phyloP scores from a whole-genome alignment of 2,888 invertebrate genomes.

The Drosophila maculinotata region DNA sequence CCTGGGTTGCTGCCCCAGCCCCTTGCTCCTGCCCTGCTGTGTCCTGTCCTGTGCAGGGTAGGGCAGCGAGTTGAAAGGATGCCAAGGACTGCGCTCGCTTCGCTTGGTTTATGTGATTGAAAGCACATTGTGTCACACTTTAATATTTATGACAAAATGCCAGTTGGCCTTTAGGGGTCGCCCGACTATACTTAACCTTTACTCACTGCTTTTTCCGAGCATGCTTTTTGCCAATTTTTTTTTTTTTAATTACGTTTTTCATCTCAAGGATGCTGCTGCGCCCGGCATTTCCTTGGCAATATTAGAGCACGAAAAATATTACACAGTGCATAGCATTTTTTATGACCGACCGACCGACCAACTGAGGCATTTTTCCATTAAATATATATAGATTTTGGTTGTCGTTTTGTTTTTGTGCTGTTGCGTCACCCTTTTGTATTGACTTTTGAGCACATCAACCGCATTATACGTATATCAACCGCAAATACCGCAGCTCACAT shows the following conservation, averaged over 20 bases:
- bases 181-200: constrained; percentile 36
- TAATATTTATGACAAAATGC: constrained; percentile 81
- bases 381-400: no score
- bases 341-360: constrained; percentile 55
- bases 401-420: constrained; percentile 5
- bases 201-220: constrained; percentile 21
- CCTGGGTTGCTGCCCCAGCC: neutral
- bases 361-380: constrained; percentile 70
- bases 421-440: constrained; percentile 51
- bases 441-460: constrained; percentile 66
- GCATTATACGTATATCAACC: constrained; percentile 55
- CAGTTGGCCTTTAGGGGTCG: constrained; percentile 51
- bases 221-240: constrained; percentile 6
- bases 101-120: constrained; percentile 63
- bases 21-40: neutral
- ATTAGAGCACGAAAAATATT: constrained; percentile 39
- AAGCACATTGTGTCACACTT: constrained; percentile 66
- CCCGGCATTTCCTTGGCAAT: constrained; percentile 22
- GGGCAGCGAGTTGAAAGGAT: constrained; percentile 50
- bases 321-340: constrained; percentile 31
- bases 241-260: constrained; percentile 47
- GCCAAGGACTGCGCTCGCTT: constrained; percentile 52
- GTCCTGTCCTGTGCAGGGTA: constrained; percentile 2
- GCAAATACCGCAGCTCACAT: constrained; percentile 63
- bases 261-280: constrained; percentile 24